phyloP scores from a whole-genome alignment of 2,888 invertebrate genomes.

The Tinea trinotella region DNA sequence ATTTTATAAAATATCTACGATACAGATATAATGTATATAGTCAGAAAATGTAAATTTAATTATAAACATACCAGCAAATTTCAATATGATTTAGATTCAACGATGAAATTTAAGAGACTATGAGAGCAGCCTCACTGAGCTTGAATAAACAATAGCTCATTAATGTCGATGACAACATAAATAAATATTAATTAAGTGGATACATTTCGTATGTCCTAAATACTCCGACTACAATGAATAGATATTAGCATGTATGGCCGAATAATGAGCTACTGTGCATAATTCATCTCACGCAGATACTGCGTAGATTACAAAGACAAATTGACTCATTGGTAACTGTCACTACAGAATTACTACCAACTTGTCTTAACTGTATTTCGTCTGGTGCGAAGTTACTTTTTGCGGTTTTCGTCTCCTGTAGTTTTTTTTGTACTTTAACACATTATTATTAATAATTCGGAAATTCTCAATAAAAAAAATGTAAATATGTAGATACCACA shows the following conservation, averaged over 20 bases:
- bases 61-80: not conserved
- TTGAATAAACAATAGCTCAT: not conserved
- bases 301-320: constrained; percentile 35
- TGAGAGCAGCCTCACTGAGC: not conserved
- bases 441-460: not conserved
- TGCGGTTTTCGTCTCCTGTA: no score
- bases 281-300: constrained; percentile 20
- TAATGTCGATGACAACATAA: not conserved
- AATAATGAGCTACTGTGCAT: constrained; percentile 10
- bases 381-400: not conserved
- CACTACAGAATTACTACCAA: constrained; percentile 19
- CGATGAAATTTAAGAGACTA: not conserved
- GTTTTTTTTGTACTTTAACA: not conserved
- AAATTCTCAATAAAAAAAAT: no score
- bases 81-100: not conserved
- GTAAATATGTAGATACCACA: no score
- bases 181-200: constrained; percentile 5
- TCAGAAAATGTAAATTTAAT: not conserved
- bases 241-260: not conserved
- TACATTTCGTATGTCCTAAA: constrained; percentile 3
- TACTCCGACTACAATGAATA: constrained; percentile 1
- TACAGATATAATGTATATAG: no score
- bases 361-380: constrained; percentile 1
- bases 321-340: constrained; percentile 37
- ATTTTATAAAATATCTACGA: no score